Percentiles rank a stretch among this genome's conserved stretches.
Conservation (phyloP, 2,797 vertebrate genomes). For the Chaenodraco wilsoni region DNA sequence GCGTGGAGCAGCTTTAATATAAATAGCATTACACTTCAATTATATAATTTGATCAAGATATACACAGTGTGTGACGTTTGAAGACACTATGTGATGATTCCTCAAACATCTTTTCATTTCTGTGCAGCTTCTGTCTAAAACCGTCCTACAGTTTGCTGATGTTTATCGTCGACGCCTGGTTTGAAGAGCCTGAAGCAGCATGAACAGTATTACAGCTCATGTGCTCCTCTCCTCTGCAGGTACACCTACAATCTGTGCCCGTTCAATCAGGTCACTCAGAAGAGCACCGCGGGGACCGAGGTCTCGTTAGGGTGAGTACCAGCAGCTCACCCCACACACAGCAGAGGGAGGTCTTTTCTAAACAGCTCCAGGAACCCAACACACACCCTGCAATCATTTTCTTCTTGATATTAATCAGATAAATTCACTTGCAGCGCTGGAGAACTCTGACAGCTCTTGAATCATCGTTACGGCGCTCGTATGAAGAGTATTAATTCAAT, state of each 20-base stretch:
- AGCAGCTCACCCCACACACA: too few relatives aligned
- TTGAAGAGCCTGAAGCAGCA: too few relatives aligned
- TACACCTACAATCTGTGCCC: slow-evolving; percentile 81
- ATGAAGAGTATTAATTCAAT: slow-evolving; percentile 67
- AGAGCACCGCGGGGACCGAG: slow-evolving; percentile 73
- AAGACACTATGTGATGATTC: too few relatives aligned
- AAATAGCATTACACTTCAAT: too few relatives aligned
- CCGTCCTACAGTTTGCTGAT: too few relatives aligned
- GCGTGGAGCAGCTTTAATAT: too few relatives aligned
- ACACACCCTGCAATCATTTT: neutral
- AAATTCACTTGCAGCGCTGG: slow-evolving; percentile 35
- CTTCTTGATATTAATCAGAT: slow-evolving; percentile 28
- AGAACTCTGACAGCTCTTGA: slow-evolving; percentile 50
- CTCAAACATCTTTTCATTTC: too few relatives aligned
- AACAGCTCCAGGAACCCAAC: neutral
- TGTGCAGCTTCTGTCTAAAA: too few relatives aligned
- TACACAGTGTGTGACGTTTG: too few relatives aligned
- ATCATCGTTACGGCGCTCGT: slow-evolving; percentile 52
- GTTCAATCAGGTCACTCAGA: slow-evolving; percentile 81
- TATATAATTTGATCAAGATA: too few relatives aligned
- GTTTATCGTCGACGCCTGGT: too few relatives aligned
- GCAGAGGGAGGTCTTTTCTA: neutral
- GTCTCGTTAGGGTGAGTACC: slow-evolving; percentile 82
- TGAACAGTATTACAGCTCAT: too few relatives aligned
- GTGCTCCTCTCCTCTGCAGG: slow-evolving; percentile 54